A percentile compares a stretch with the other conserved stretches of the same genome.
Conservation (phyloP, 2,797 vertebrate genomes). For the Apogon talboti region DNA sequence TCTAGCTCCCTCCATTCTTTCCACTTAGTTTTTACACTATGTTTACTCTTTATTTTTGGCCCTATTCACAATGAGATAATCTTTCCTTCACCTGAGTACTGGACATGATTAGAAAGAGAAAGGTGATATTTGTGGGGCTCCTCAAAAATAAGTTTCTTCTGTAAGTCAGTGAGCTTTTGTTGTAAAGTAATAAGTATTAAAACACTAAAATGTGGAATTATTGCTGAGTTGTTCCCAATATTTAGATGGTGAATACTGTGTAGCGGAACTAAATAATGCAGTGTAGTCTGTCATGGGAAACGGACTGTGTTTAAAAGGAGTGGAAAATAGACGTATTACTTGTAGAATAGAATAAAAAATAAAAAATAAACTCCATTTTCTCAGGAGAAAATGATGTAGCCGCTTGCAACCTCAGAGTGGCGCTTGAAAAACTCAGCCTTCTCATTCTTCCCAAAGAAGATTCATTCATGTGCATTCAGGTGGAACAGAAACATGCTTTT, state of each 20-base stretch:
- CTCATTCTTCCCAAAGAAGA: constrained; percentile 31
- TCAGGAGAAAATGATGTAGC: constrained; percentile 43
- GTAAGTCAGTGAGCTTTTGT: constrained; percentile 11
- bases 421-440: constrained; percentile 26
- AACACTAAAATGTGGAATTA: background rate
- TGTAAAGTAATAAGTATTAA: background rate
- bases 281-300: background rate
- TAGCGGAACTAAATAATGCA: constrained; percentile 1
- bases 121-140: background rate
- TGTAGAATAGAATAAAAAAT: constrained; percentile 12
- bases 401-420: constrained; percentile 13
- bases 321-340: constrained; percentile 15
- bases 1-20: constrained; percentile 1
- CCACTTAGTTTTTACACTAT: constrained; percentile 5
- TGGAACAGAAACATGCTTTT: constrained; percentile 28
- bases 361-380: constrained; percentile 16
- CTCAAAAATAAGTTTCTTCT: constrained; percentile 28
- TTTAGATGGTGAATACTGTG: constrained; percentile 13
- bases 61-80: constrained; percentile 10
- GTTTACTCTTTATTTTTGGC: constrained; percentile 14
- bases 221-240: constrained; percentile 10
- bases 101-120: constrained; percentile 41
- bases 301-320: background rate
- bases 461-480: constrained; percentile 17
- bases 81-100: constrained; percentile 27